These are phyloP conservation scores for Alsophila aescularia DNA, from an alignment of 2,888 invertebrate genomes.

Conservation along the genomic window DNA sequence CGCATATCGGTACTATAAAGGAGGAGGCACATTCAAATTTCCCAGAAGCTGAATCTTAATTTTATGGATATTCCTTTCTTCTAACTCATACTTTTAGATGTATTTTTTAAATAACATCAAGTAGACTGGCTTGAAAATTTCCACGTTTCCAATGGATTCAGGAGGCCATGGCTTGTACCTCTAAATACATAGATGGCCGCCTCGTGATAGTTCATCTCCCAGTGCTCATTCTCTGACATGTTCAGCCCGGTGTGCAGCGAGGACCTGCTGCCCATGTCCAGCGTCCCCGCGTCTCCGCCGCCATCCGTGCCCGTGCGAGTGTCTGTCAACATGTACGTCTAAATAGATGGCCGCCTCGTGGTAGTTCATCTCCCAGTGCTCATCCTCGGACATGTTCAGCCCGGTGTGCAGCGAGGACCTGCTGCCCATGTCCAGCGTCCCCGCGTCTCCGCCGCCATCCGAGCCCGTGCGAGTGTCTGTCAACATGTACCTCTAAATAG, in stretches of 20 bases:
- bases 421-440: constrained; percentile 86
- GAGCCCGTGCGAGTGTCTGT: constrained; percentile 67
- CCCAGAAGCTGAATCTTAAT: too few species aligned
- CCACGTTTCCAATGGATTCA: too few species aligned
- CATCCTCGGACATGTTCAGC: constrained; percentile 79
- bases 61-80: too few species aligned
- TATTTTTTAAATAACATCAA: too few species aligned
- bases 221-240: constrained; percentile 86
- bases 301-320: constrained; percentile 67
- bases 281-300: constrained; percentile 69
- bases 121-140: too few species aligned
- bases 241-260: constrained; percentile 83
- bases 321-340: constrained; percentile 85
- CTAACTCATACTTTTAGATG: too few species aligned
- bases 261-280: constrained; percentile 87
- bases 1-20: too few species aligned
- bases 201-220: constrained; percentile 96
- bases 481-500: too few species aligned
- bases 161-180: constrained; percentile 74
- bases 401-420: constrained; percentile 85
- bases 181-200: constrained; percentile 94
- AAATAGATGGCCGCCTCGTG: constrained; percentile 95
- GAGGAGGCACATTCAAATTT: too few species aligned
- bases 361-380: constrained; percentile 95
- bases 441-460: constrained; percentile 70